Evolutionary conservation across 2,888 invertebrate species (phyloP).

Genomic region (Ctena decussata): DNA sequence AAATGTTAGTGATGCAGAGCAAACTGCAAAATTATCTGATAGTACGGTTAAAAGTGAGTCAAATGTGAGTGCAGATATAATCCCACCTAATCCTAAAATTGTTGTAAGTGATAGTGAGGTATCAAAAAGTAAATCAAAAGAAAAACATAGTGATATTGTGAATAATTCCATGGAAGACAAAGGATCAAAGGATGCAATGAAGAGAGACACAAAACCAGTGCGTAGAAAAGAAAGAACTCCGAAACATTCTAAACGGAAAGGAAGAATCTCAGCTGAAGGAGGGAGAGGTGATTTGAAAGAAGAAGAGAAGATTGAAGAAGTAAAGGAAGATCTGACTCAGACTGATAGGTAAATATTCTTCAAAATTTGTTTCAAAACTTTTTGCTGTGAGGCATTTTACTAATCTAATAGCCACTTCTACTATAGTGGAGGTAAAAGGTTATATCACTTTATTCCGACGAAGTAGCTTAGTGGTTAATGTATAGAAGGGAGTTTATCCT

Average conservation of each 20-base stretch:
- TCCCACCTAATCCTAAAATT: not conserved
- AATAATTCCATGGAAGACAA: not conserved
- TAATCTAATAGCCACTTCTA: too few relatives aligned
- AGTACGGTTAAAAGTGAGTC: not conserved
- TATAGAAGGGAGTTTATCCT: too few relatives aligned
- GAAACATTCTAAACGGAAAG: slow-evolving; percentile 3
- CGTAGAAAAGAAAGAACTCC: not conserved
- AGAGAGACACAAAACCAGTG: slow-evolving; percentile 21
- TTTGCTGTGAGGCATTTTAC: too few relatives aligned
- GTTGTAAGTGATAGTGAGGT: not conserved
- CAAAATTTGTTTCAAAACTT: too few relatives aligned
- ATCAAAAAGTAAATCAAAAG: slow-evolving; percentile 13
- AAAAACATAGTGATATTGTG: not conserved
- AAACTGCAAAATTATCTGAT: not conserved
- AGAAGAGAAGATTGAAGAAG: not conserved
- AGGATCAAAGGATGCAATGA: slow-evolving; percentile 1
- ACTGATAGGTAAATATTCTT: slow-evolving; percentile 4
- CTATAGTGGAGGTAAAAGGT: too few relatives aligned
- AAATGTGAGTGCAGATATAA: not conserved
- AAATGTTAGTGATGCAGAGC: not conserved
- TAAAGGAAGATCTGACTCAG: not conserved
- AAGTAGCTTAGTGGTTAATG: too few relatives aligned
- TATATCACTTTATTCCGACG: too few relatives aligned
- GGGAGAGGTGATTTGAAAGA: not conserved
- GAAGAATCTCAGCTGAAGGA: not conserved